Base-by-base conservation (phyloP, 1,140 invertebrate species). In the Charaxes varanes region DNA sequence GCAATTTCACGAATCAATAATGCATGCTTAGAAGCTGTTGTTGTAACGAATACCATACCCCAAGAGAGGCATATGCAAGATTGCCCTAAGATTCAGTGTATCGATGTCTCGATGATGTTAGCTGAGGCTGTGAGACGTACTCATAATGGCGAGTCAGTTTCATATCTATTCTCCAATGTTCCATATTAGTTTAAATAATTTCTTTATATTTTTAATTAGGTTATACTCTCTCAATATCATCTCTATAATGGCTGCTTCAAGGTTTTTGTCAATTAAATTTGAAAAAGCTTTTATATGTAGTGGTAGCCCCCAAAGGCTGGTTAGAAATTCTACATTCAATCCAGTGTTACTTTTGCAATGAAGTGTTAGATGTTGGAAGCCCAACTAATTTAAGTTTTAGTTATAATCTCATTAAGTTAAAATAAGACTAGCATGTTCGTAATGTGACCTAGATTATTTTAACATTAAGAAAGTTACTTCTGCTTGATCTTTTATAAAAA, bases 11-110 rank as follows among this genome's bases (percentile, higher is more conserved):
- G 97, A 59, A 99, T 99, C 62, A 99, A 99, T 71, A 95, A 94
- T 64, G 97, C 97, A 6, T 95, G 93, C 61, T 97, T 99, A 84
- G 97, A 99, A 84, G 97, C 97, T 48, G 96, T 99, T 10, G 97
- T 99, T 49, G 97, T 99, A 10, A 99, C 97, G 18, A 99, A 99
- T 83, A 99, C 97, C 18, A 99, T 99, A 78, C 97, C 97, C 14
- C 97, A 99, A 83, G 97, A 98, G 74, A 91, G 92, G 59, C 97
- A 98, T 71, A 99, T 99, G 96, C 95, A 96, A 65, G 93, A 96
- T 59, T 98, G 97, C 68, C 90, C 93, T 12, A 99, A 98, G 89
- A 82, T 93, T 50, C 86, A 98, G 93, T 97, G 94, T 72, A 98
- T 99, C 76, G 97, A 99, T 85, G 96, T 99, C 8, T 98, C 97